Evolutionary conservation across 2,113 vertebrate species (phyloP), one percentile per base, ranked within the genome.

Genomic region (Tragulus kanchil): DNA sequence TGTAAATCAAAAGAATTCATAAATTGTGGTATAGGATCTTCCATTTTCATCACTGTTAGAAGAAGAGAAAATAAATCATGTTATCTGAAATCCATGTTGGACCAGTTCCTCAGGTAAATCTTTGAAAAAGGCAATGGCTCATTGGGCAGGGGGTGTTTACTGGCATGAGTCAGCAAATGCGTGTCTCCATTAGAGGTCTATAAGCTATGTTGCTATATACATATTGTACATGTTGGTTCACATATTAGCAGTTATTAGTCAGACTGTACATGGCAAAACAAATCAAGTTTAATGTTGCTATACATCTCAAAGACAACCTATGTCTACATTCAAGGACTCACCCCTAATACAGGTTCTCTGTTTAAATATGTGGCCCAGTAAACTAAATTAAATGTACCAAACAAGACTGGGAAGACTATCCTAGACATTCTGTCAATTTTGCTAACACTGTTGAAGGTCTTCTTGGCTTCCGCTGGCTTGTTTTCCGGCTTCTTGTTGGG

Each of bases 321-420:
- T 92, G 97, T 98, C 98, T 99, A 99, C 97, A 98, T 98, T 85
- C 99, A 99, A 42, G 99, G 99, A 0, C 99, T 99, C 98, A 99
- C 99, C 85, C 99, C 99, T 98, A 99, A 99, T 96, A 99, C 98
- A 45, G 99, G 99, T 98, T 99, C 99, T 98, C 99, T 99, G 98
- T 99, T 99, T 98, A 99, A 98, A 98, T 99, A 99, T 0, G 99
- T 99, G 96, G 99, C 99, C 99, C 99, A 99, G 97, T 99, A 99
- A 94, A 99, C 99, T 89, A 99, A 99, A 98, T 99, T 99, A 98
- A 99, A 99, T 94, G 98, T 99, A 96, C 99, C 99, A 96, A 99
- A 99, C 97, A 99, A 99, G 97, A 99, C 99, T 8, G 99, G 99
- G 97, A 99, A 99, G 97, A 99, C 99, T 99, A 99, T 99, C 98